A percentile compares a stretch with the other conserved stretches of the same genome.
phyloP scores from a whole-genome alignment of 2,888 invertebrate species.

The Crepidodera aurea region DNA sequence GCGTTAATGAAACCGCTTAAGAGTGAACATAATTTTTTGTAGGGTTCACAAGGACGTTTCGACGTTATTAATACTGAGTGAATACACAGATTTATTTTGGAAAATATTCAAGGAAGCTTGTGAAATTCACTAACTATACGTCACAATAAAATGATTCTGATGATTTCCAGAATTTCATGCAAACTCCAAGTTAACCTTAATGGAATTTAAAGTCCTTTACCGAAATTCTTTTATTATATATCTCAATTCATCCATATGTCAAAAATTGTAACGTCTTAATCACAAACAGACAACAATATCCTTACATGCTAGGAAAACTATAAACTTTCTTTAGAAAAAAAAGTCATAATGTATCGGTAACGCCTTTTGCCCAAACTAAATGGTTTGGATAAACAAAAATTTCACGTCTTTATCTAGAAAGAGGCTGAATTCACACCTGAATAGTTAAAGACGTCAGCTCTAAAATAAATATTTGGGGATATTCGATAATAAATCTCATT shows the following conservation, averaged over 20 bases:
- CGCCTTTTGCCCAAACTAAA: slow-evolving; percentile 42
- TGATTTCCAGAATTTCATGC: no score
- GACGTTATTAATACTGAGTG: no score
- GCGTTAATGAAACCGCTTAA: no score
- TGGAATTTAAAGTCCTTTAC: no score
- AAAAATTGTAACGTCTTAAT: slow-evolving; percentile 25
- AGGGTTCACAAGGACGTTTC: no score
- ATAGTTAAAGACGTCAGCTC: slow-evolving; percentile 50
- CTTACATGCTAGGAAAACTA: slow-evolving; percentile 17
- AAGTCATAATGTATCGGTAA: slow-evolving; percentile 42
- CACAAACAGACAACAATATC: slow-evolving; percentile 12
- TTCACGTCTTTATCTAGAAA: slow-evolving; percentile 46
- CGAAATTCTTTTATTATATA: background rate
- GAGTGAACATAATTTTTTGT: no score
- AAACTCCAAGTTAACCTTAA: no score
- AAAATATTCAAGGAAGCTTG: no score
- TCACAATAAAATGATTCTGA: no score
- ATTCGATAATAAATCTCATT: slow-evolving; percentile 55
- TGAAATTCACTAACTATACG: no score
- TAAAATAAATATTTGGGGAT: slow-evolving; percentile 55
- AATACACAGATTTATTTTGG: no score
- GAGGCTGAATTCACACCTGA: slow-evolving; percentile 46
- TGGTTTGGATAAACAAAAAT: slow-evolving; percentile 44
- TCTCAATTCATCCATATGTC: background rate
- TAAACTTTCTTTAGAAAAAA: slow-evolving; percentile 31